Conservation (phyloP, 2,797 vertebrate species). For the Chiloscyllium punctatum region DNA sequence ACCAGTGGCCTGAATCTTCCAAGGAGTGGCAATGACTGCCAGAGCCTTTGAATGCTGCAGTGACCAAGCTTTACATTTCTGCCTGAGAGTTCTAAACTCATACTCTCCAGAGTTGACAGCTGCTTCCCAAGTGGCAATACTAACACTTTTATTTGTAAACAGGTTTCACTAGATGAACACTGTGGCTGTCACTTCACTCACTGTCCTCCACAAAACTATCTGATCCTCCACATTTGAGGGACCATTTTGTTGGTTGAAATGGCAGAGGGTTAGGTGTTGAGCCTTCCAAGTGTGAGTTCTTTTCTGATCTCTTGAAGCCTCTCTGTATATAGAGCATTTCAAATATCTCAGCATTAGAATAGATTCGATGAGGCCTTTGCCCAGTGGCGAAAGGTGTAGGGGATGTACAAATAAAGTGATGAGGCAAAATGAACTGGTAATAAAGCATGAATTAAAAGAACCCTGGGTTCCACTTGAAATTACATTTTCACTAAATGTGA, state of each 20-base stretch:
- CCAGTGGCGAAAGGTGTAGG: neutral
- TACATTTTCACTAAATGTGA: neutral
- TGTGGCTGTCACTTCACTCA: neutral
- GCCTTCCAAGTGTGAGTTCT: neutral
- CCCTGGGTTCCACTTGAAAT: neutral
- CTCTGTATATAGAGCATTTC: neutral
- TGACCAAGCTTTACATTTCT: too few species aligned
- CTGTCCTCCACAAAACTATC: neutral
- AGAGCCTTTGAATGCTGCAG: too few species aligned
- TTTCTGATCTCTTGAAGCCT: neutral
- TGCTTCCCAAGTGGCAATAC: too few species aligned
- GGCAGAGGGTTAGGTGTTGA: neutral
- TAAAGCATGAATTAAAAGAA: neutral
- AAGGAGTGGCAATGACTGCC: too few species aligned
- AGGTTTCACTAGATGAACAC: too few species aligned
- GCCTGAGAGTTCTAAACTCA: too few species aligned
- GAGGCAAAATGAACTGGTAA: neutral
- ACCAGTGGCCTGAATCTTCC: too few species aligned
- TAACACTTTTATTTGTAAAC: too few species aligned
- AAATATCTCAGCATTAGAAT: neutral
- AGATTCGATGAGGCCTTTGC: neutral
- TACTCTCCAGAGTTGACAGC: too few species aligned
- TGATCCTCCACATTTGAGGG: neutral
- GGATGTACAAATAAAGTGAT: neutral
- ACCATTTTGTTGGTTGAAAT: neutral